These are phyloP conservation scores for Epinephelus cyanopodus DNA, from an alignment of 2,113 vertebrate genomes.

Conservation along the genomic window DNA sequence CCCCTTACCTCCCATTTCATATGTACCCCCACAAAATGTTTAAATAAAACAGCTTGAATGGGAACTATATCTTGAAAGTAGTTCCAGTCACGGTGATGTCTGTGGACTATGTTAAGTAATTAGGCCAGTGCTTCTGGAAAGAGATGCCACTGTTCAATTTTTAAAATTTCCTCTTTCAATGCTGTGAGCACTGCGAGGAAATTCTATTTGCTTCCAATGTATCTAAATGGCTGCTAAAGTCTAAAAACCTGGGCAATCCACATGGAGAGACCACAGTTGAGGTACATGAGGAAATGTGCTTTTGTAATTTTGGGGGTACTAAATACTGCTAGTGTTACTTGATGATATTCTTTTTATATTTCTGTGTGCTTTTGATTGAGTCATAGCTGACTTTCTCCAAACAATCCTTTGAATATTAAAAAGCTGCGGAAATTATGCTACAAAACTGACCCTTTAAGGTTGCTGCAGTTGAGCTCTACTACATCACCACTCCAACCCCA, in stretches of 20 bases:
- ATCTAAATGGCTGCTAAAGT: neutral
- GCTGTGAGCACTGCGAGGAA: neutral
- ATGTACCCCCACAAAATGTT: too few relatives aligned
- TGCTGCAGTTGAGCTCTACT: conserved; percentile 10
- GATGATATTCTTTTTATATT: neutral
- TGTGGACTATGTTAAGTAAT: conserved; percentile 1
- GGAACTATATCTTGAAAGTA: neutral
- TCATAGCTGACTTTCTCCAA: neutral
- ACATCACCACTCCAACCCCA: conserved; percentile 1
- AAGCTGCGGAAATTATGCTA: neutral
- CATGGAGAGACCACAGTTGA: neutral
- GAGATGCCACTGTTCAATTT: neutral
- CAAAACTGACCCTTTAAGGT: conserved; percentile 2
- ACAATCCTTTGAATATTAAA: neutral
- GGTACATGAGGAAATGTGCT: neutral
- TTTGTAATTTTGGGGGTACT: neutral
- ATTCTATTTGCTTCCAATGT: neutral
- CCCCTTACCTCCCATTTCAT: too few relatives aligned
- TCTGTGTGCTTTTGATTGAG: neutral
- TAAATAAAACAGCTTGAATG: neutral
- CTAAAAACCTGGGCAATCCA: neutral
- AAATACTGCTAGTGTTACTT: neutral
- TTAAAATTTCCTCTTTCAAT: neutral
- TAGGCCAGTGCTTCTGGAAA: neutral
- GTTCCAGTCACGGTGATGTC: neutral